Evolutionary conservation across 2,888 invertebrate genomes (phyloP).

Genomic region (Torymus texanus): DNA sequence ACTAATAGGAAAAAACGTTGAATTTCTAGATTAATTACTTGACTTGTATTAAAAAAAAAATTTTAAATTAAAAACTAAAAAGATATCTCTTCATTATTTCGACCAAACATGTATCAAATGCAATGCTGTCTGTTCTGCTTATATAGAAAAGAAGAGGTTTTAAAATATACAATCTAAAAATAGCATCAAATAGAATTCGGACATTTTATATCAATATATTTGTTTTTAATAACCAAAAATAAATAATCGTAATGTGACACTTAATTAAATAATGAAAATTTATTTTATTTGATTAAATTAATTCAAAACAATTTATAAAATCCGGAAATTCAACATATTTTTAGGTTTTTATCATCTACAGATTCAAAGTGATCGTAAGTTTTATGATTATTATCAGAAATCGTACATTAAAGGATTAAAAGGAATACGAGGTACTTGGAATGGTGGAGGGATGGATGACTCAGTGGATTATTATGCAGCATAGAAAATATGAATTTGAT

Average conservation of each 20-base stretch:
- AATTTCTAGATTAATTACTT: conserved; percentile 41
- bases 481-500: conserved; percentile 45
- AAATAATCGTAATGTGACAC: too few species aligned
- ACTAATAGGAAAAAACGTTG: conserved; percentile 1
- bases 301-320: conserved; percentile 31
- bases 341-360: conserved; percentile 4
- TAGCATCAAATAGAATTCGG: too few species aligned
- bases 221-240: too few species aligned
- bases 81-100: too few species aligned
- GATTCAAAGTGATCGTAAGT: neutral
- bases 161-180: too few species aligned
- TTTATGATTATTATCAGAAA: conserved; percentile 13
- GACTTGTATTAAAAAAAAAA: neutral
- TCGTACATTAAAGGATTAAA: conserved; percentile 23
- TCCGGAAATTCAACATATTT: conserved; percentile 35
- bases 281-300: too few species aligned
- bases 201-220: too few species aligned
- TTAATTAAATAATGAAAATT: too few species aligned
- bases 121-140: too few species aligned
- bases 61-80: too few species aligned
- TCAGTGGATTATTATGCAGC: conserved; percentile 20
- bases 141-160: too few species aligned
- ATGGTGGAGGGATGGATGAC: conserved; percentile 60
- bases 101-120: too few species aligned
- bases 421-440: conserved; percentile 56